A percentile compares a stretch with the other conserved stretches of the same genome.
phyloP scores from a whole-genome alignment of 2,888 invertebrate species.

The Rhamphomyia laevipes region DNA sequence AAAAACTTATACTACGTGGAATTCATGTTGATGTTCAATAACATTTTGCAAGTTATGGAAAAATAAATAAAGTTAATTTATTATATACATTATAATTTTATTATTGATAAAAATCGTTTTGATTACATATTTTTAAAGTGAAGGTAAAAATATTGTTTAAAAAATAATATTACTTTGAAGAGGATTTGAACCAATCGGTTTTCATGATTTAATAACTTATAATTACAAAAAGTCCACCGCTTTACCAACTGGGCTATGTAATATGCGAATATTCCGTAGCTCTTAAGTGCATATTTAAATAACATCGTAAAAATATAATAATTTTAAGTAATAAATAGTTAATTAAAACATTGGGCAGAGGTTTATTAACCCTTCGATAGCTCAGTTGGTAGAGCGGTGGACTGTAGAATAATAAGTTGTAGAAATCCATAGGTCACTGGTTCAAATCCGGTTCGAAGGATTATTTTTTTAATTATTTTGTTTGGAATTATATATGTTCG shows the following conservation, averaged over 20 bases:
- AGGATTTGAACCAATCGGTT: constrained; percentile 58
- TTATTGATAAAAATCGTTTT: too few relatives aligned
- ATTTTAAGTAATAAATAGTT: too few relatives aligned
- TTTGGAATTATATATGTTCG: too few relatives aligned
- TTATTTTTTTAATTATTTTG: background rate
- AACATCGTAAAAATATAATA: too few relatives aligned
- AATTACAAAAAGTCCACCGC: constrained; percentile 26
- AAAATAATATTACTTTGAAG: constrained; percentile 43
- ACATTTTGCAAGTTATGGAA: too few relatives aligned
- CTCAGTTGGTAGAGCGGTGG: constrained; percentile 1
- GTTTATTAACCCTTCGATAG: background rate
- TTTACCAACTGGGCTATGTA: constrained; percentile 26
- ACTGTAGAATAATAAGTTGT: background rate
- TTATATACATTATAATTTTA: too few relatives aligned
- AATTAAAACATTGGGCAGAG: too few relatives aligned
- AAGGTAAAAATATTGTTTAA: too few relatives aligned
- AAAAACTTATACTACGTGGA: constrained; percentile 40
- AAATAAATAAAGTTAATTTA: too few relatives aligned
- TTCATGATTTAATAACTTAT: constrained; percentile 17
- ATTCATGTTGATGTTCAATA: constrained; percentile 17
- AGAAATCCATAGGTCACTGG: constrained; percentile 1
- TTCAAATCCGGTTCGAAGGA: constrained; percentile 1
- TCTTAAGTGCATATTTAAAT: too few relatives aligned
- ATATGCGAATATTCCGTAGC: constrained; percentile 8
- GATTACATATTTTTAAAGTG: too few relatives aligned